Evolutionary conservation across 2,888 invertebrate species (phyloP), one percentile per base, ranked within the genome.

Genomic region (Orchesellides sinensis): DNA sequence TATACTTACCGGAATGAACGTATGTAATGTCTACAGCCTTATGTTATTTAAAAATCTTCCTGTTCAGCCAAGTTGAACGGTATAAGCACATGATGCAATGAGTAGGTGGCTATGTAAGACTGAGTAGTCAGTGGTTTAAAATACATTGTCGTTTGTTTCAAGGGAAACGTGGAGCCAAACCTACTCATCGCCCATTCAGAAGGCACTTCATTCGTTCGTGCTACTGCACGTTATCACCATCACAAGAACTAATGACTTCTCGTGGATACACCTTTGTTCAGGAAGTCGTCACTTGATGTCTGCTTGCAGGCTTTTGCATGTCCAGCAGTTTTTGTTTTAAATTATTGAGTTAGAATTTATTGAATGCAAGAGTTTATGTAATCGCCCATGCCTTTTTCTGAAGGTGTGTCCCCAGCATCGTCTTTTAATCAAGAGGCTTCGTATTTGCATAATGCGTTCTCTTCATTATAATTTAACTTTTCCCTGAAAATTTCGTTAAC

Each of bases 401-500:
- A 47, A 68, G 77, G 77, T 68, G 77, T 77, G 77, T 68, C 68
- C 56, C 27, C 45, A 52, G 68, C 77, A 77, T 77, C 35, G 68
- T 52, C 66, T 65, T 77, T 77, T 77, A 66, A 77, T 77, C 66
- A 77, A 68, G 49, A 59, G 12, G 2, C 25, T 45, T 66, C 21
- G 23, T 40, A 77, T 77, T 77, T 77, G 59, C 77, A 77, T 77
- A 77, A 77, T 77, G 77, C 35, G 65, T 63, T n/a, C n/a, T n/a
- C n/a, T n/a, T n/a, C n/a, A n/a, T n/a, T n/a, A n/a, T n/a, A n/a
- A n/a, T n/a, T n/a, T n/a, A n/a, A n/a, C n/a, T n/a, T n/a, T n/a
- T n/a, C n/a, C n/a, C n/a, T n/a, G n/a, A n/a, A n/a, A n/a, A n/a
- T n/a, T n/a, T n/a, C n/a, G n/a, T n/a, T n/a, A n/a, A n/a, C n/a